Conservation (phyloP, 2,113 vertebrate species). For the Heliornis fulica region DNA sequence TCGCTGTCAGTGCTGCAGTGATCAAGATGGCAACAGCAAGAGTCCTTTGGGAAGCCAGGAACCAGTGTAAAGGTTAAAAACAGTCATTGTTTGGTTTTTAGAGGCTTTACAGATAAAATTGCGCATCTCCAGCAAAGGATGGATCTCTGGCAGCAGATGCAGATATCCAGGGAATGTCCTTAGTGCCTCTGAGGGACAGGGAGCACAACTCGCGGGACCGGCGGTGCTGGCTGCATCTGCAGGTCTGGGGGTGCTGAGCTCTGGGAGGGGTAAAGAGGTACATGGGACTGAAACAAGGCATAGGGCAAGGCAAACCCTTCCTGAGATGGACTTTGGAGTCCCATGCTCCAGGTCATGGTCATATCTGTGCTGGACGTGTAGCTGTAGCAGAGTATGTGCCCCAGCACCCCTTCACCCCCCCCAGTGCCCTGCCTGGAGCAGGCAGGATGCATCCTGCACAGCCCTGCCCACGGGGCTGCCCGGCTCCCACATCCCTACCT, state of each 20-base stretch:
- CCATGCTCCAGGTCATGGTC: not conserved
- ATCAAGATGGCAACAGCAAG: not conserved
- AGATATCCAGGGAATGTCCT: not conserved
- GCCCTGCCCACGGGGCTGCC: not conserved
- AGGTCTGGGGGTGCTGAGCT: not conserved
- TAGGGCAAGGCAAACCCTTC: accelerated
- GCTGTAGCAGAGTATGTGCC: not conserved
- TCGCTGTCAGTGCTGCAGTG: not conserved
- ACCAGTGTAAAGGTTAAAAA: not conserved
- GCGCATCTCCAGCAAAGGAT: not conserved
- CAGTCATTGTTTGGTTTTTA: not conserved
- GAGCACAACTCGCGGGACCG: not conserved
- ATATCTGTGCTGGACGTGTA: accelerated
- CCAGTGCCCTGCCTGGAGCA: not conserved
- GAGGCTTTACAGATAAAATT: not conserved
- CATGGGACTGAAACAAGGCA: accelerated
- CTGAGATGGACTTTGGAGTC: not conserved
- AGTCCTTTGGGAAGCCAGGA: not conserved
- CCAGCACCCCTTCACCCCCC: not conserved
- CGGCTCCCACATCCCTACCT: accelerated
- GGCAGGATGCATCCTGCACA: not conserved
- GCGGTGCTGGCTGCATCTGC: not conserved
- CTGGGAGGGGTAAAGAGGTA: not conserved
- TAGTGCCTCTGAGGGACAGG: not conserved
- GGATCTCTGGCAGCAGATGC: not conserved